Evolutionary conservation across 2,797 vertebrate genomes (phyloP).

Genomic region (Poeciliopsis gracilis): DNA sequence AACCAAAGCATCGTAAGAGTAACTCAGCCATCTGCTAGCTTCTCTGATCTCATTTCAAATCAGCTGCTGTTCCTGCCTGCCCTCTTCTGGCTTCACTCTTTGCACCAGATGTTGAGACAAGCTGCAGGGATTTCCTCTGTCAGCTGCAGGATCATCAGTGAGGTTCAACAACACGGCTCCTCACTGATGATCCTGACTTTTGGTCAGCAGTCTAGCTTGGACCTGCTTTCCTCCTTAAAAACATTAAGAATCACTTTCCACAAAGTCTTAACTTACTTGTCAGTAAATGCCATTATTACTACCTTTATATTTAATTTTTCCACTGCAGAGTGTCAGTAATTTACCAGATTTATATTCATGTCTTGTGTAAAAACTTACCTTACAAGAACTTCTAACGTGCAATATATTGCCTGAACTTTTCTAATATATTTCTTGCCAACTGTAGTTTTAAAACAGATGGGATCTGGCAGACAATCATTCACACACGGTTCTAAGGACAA

Average conservation of each 20-base stretch:
- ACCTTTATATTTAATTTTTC: not conserved
- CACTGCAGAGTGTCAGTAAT: not conserved
- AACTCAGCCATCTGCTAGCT: not conserved
- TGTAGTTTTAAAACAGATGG: not conserved
- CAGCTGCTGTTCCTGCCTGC: conserved; percentile 10
- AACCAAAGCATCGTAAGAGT: not conserved
- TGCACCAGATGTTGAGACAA: conserved; percentile 20
- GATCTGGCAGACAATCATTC: not conserved
- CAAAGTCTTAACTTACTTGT: not conserved
- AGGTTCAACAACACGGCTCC: not conserved
- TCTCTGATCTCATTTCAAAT: conserved; percentile 10
- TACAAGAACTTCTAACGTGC: not conserved
- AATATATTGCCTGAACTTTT: not conserved
- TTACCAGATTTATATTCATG: not conserved
- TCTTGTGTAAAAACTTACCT: not conserved
- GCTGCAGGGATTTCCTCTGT: conserved; percentile 9
- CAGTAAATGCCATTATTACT: not conserved
- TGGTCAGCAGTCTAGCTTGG: not conserved
- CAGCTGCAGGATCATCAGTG: not conserved
- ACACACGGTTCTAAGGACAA: not conserved
- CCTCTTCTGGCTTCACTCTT: not conserved
- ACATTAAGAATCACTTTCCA: not conserved
- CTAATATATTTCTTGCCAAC: not conserved
- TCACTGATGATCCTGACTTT: not conserved
- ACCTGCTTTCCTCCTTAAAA: not conserved